Base-by-base conservation (phyloP, 2,797 vertebrate genomes). In the Synanceia verrucosa region DNA sequence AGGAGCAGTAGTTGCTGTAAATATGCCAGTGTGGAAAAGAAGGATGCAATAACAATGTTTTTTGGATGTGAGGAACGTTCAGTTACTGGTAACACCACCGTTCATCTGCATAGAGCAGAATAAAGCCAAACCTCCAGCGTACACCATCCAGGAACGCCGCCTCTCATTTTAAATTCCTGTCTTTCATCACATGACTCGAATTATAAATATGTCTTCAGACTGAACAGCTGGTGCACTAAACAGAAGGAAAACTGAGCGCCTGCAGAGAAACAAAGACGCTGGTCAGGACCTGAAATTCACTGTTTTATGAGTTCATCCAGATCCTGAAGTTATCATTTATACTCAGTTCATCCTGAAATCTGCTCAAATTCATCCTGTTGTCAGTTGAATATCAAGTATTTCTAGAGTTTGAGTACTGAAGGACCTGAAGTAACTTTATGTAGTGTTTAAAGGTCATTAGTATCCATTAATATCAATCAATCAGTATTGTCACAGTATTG, bases 161-260 rank as follows among this genome's bases (percentile, higher is more conserved):
- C 81, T 56, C 78, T 80, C 70, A 52, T 81, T 89, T 85, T 81
- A 86, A 83, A 89, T 86, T 78, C 83, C 78, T 55, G 60, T 88
- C 90, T 88, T 80, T 92, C 81, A 67, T 87, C 82, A 71, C 82
- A 68, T 59, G 75, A 81, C 79, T 78, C 56, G 37, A 37, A 69
- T 80, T 83, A 82, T 81, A 82, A 84, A 79, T 58, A 83, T 8
- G 29, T 36, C 16, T 65, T 73, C 41, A 71, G 79, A 78, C 78
- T 1, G 26, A 75, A 63, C 83, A 89, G 83, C 85, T 89, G 83
- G 48, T 52, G 60, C 36, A 36, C 56, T 29, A 55, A 79, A 66
- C 68, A 43, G 37, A 80, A 79, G 33, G 46, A 77, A 76, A 80
- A 63, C 52, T 76, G 43, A 67, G 47, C 23, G 16, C 51, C 76